phyloP scores from a whole-genome alignment of 2,888 invertebrate genomes.

The Craniophora ligustri region DNA sequence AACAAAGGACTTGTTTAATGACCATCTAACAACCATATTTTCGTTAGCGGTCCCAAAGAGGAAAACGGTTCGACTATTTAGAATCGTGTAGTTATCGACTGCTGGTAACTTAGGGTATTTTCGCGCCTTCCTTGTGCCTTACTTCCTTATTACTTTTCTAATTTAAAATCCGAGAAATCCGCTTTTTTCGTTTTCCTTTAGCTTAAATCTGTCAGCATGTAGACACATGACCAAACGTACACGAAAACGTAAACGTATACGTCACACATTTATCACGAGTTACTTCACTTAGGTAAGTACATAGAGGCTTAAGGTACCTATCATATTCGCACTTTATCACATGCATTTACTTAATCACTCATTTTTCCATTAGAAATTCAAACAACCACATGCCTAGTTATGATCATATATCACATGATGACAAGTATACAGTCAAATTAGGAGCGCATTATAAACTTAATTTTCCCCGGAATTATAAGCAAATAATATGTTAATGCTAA shows the following conservation, averaged over 20 bases:
- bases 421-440: slow-evolving; percentile 8
- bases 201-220: slow-evolving; percentile 15
- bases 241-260: neutral
- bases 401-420: slow-evolving; percentile 28
- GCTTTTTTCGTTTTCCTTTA: slow-evolving; percentile 7
- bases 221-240: neutral
- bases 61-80: slow-evolving; percentile 36
- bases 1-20: slow-evolving; percentile 17
- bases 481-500: neutral
- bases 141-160: slow-evolving; percentile 36
- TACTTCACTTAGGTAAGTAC: slow-evolving; percentile 22
- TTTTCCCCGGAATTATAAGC: neutral
- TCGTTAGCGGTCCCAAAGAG: slow-evolving; percentile 46
- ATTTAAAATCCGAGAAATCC: slow-evolving; percentile 25
- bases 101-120: slow-evolving; percentile 54
- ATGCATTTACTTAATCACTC: slow-evolving; percentile 19
- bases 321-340: slow-evolving; percentile 27
- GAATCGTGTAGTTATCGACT: slow-evolving; percentile 49
- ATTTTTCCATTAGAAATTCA: slow-evolving; percentile 19
- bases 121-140: slow-evolving; percentile 46
- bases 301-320: slow-evolving; percentile 21
- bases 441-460: slow-evolving; percentile 3
- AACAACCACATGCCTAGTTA: slow-evolving; percentile 21
- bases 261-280: slow-evolving; percentile 17
- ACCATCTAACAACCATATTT: slow-evolving; percentile 49